Base-by-base conservation (phyloP, 2,113 vertebrate species). In the Zosterops hypoxanthus region DNA sequence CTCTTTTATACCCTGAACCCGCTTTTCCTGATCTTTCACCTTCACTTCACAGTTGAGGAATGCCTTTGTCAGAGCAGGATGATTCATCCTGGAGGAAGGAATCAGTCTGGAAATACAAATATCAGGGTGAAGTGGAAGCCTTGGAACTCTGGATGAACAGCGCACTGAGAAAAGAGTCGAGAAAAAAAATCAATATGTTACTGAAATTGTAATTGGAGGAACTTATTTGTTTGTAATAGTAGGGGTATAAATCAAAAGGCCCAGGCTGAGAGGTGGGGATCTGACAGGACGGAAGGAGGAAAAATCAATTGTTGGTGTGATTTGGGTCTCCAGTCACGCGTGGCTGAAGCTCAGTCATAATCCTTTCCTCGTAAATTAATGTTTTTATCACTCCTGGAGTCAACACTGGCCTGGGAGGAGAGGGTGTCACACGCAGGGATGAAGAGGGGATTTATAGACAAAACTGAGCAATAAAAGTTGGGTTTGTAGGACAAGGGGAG, bases 171-270 rank as follows among this genome's bases (percentile, higher is more conserved):
- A 4, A 18, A 34, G 57, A 82, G 66, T 21, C 0, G 0, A 71
- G 77, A 28, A 65, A 84, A 53, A 75, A 53, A 75, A 96, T 96
- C 92, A 50, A 96, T 93, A 79, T 17, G 55, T 76, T 95, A 84
- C 91, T 91, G 95, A 88, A 94, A 95, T 64, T 77, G 81, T 86
- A 94, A 95, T 97, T 88, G 88, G 75, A 94, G 49, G 85, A 84
- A 90, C 52, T 66, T 82, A 84, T 50, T 95, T 95, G 92, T 53
- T 94, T 96, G 80, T 79, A 94, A 88, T 88, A 80, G 90, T 31
- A 57, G 82, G 25, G 61, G 47, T 42, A 90, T 84, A 84, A 95
- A 95, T 96, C 81, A 90, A 80, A 81, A 86, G 23, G 33, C 25
- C 21, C 19, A 21, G 24, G 28, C 12, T 46, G 39, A 90, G 80